A percentile compares a stretch with the other conserved stretches of the same genome.
Conservation (phyloP, 2,797 vertebrate genomes). For the Tympanoctomys barrerae region DNA sequence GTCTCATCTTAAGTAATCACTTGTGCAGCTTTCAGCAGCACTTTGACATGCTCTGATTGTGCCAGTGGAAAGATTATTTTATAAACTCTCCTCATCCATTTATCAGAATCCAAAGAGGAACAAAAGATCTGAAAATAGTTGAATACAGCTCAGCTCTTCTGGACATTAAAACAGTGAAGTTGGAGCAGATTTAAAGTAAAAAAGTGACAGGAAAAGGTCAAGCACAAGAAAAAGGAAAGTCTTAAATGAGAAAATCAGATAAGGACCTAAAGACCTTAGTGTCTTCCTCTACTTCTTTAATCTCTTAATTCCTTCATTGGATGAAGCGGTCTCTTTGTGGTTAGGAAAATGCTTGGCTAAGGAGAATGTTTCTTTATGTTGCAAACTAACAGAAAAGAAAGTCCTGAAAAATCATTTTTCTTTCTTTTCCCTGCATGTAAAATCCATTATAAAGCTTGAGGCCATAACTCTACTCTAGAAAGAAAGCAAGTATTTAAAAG, state of each 20-base stretch:
- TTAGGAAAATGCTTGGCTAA: not conserved
- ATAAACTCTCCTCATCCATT: not conserved
- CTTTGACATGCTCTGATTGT: not conserved
- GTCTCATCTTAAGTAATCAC: constrained; percentile 39
- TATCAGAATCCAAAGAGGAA: constrained; percentile 54
- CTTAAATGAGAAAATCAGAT: constrained; percentile 53
- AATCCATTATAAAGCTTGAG: constrained; percentile 62
- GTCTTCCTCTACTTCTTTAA: not conserved
- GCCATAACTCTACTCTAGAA: constrained; percentile 63
- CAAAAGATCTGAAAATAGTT: constrained; percentile 44
- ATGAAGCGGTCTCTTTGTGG: not conserved
- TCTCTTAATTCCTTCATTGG: not conserved
- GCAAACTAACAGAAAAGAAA: constrained; percentile 59
- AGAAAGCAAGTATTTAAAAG: constrained; percentile 66
- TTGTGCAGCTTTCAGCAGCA: not conserved
- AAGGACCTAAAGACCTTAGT: not conserved
- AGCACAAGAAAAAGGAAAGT: constrained; percentile 16
- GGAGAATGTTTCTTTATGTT: constrained; percentile 56
- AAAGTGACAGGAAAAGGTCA: not conserved
- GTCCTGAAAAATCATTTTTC: constrained; percentile 49
- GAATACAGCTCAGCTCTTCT: constrained; percentile 20
- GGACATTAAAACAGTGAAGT: constrained; percentile 18
- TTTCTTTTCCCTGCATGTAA: constrained; percentile 66
- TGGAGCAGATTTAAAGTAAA: not conserved
- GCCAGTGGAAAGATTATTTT: not conserved